Percentiles rank a stretch among this genome's conserved stretches.
These are phyloP conservation scores for Drosophila varians DNA, from an alignment of 1,140 invertebrate species.

Conservation along the genomic window DNA sequence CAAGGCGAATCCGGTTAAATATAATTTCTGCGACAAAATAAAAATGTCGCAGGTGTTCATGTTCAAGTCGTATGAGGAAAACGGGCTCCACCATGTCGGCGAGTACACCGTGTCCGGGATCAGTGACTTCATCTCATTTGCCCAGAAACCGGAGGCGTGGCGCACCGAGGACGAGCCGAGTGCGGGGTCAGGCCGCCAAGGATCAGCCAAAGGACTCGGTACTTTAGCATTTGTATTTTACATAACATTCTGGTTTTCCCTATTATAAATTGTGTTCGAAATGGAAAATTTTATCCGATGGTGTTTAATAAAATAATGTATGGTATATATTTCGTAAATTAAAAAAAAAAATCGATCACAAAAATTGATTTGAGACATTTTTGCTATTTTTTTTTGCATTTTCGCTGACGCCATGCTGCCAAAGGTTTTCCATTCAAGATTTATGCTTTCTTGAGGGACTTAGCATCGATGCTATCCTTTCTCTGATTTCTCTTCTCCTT, in stretches of 20 bases:
- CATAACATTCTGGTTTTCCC: background rate
- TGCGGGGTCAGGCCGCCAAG: background rate
- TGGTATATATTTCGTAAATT: background rate
- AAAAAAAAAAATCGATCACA: background rate
- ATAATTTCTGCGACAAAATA: background rate
- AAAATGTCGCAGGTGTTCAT: background rate
- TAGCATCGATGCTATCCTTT: conserved; percentile 50
- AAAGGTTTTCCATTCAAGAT: conserved; percentile 55
- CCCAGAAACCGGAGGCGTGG: background rate
- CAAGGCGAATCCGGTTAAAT: background rate
- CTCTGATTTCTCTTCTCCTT: conserved; percentile 15
- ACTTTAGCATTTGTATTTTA: background rate
- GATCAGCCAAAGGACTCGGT: background rate
- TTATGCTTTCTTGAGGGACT: conserved; percentile 57
- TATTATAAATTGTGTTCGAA: background rate
- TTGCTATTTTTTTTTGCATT: background rate
- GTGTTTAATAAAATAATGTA: background rate
- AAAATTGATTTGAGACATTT: no score
- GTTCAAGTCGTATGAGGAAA: background rate
- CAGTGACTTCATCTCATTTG: background rate
- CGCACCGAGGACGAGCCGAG: background rate
- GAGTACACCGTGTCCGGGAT: background rate
- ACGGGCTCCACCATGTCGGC: background rate
- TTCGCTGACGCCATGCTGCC: conserved; percentile 7
- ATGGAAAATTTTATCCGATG: background rate